These are phyloP conservation scores for Lathronympha strigana DNA, from an alignment of 2,888 invertebrate species.

Conservation along the genomic window DNA sequence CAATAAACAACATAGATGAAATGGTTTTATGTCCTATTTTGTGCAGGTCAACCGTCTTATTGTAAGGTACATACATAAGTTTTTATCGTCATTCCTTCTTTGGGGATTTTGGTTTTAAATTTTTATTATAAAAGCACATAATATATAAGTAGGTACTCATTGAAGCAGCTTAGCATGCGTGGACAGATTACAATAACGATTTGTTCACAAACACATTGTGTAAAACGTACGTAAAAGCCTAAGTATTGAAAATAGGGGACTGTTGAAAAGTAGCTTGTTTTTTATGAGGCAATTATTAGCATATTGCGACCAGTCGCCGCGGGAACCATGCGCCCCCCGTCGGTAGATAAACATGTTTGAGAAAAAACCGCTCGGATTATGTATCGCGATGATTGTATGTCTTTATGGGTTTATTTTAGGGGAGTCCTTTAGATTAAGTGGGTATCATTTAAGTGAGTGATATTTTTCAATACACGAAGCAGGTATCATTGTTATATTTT, in stretches of 20 bases:
- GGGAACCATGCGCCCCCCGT: constrained; percentile 55
- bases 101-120: background rate
- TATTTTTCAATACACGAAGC: background rate
- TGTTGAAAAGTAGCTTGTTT: constrained; percentile 39
- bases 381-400: constrained; percentile 33
- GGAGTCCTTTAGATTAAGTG: constrained; percentile 12
- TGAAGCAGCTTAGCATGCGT: background rate
- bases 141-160: background rate
- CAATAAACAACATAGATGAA: background rate
- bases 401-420: constrained; percentile 33
- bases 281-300: constrained; percentile 61
- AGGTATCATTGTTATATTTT: too few relatives aligned
- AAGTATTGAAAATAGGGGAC: constrained; percentile 22
- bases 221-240: constrained; percentile 9
- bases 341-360: constrained; percentile 64
- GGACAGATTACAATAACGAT: background rate
- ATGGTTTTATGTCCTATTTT: background rate
- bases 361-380: constrained; percentile 39
- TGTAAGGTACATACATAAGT: background rate
- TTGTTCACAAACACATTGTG: constrained; percentile 4
- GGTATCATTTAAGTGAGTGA: constrained; percentile 6
- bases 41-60: background rate
- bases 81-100: constrained; percentile 1
- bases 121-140: constrained; percentile 1
- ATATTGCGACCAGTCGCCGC: constrained; percentile 59